Evolutionary conservation across 2,888 invertebrate species (phyloP), one percentile per base, ranked within the genome.

Genomic region (Amblyjoppa proteus): DNA sequence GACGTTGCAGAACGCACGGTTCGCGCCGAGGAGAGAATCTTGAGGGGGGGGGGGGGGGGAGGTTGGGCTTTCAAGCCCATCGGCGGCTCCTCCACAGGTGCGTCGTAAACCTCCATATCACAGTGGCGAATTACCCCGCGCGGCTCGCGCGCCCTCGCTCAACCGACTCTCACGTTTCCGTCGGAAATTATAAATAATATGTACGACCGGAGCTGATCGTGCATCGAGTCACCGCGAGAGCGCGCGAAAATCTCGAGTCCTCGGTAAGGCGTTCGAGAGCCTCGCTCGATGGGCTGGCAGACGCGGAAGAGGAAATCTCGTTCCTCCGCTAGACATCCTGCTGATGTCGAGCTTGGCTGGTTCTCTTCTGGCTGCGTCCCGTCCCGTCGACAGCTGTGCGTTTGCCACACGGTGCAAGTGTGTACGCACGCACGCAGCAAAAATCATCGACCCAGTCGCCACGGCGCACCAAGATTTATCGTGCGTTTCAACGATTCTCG

Each of bases 401-500:
- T 75, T 74, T 71, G 76, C 79, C 76, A 78, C 76, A 73, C 79
- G 61, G 76, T 76, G 73, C 78, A 73, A 49, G 69, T 7, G n/a
- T 16, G 64, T 34, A 71, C 58, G 64, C 71, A 28, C 45, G n/a
- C 45, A 64, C 76, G 28, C 41, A 51, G 49, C 81, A 87, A 87
- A 86, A 83, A 86, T 83, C 81, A 74, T 83, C 86, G 83, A 83
- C 80, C 83, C 77, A 86, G 86, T 83, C 83, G 70, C 64, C 77
- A 41, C 83, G 28, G 49, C 74, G 81, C 81, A 49, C 3, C 41
- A 77, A 86, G 86, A 88, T 88, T 88, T 88, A 88, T 88, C 86
- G 85, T 85, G 83, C 82, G 82, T 86, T 85, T 83, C 83, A 88
- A 86, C 85, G 85, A 86, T 87, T 85, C 85, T 81, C 81, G 69